Percentiles rank a stretch among this genome's conserved stretches.
Evolutionary conservation across 2,888 invertebrate genomes (phyloP).

Genomic region (Congeria kusceri): DNA sequence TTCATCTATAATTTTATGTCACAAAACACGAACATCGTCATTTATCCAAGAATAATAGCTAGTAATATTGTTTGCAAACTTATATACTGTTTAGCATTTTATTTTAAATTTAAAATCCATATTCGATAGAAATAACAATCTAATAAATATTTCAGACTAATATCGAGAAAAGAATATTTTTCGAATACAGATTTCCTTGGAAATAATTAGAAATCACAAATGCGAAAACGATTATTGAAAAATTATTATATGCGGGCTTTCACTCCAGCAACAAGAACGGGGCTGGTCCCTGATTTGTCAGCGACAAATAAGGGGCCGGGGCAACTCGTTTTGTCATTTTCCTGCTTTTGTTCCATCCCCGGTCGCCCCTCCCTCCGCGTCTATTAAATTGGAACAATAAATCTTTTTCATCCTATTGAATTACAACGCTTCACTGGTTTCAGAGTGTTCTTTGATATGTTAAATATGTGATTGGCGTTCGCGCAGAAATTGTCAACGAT

Average conservation of each 20-base stretch:
- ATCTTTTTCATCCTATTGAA: conserved; percentile 50
- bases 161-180: not conserved
- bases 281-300: conserved; percentile 22
- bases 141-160: not conserved
- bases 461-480: conserved; percentile 65
- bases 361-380: conserved; percentile 45
- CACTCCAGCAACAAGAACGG: conserved; percentile 16
- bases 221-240: conserved; percentile 41
- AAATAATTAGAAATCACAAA: conserved; percentile 40
- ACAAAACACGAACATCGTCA: too few species aligned
- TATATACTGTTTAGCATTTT: not conserved
- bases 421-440: conserved; percentile 46
- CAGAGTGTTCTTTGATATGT: conserved; percentile 63
- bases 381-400: conserved; percentile 62
- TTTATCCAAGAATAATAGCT: too few species aligned
- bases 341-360: conserved; percentile 46
- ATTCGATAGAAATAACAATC: not conserved
- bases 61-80: too few species aligned
- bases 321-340: conserved; percentile 34
- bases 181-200: not conserved
- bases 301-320: conserved; percentile 36
- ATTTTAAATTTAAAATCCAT: not conserved
- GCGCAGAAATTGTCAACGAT: conserved; percentile 35
- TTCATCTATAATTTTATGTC: too few species aligned
- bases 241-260: conserved; percentile 57